Percentiles rank a stretch among this genome's conserved stretches.
phyloP scores from a whole-genome alignment of 2,888 invertebrate species.

The Zaprionus obscuricornis region DNA sequence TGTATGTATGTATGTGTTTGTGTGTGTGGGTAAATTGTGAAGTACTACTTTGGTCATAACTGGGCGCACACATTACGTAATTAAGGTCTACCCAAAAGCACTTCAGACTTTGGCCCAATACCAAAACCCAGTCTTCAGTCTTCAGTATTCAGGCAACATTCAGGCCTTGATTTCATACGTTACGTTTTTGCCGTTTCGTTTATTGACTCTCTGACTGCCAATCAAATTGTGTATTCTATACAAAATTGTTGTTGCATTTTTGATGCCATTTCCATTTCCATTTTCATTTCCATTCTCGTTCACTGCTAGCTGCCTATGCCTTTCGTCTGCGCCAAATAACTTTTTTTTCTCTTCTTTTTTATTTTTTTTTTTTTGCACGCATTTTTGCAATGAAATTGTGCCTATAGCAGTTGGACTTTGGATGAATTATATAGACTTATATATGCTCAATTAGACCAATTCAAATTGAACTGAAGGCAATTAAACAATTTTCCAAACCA shows the following conservation, averaged over 20 bases:
- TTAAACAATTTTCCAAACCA: slow-evolving; percentile 75
- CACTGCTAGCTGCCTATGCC: neutral
- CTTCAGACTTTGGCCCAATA: slow-evolving; percentile 65
- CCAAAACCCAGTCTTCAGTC: slow-evolving; percentile 12
- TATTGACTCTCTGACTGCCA: slow-evolving; percentile 74
- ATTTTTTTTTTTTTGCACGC: slow-evolving; percentile 51
- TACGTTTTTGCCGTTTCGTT: slow-evolving; percentile 28
- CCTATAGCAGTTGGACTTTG: slow-evolving; percentile 16
- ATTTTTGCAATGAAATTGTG: slow-evolving; percentile 45
- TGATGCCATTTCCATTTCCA: slow-evolving; percentile 57
- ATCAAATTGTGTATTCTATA: slow-evolving; percentile 64
- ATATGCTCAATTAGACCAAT: slow-evolving; percentile 73
- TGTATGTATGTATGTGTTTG: neutral
- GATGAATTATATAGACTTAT: slow-evolving; percentile 31
- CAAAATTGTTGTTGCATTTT: slow-evolving; percentile 72
- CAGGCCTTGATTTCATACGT: slow-evolving; percentile 2
- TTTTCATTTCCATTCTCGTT: slow-evolving; percentile 10
- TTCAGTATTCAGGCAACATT: slow-evolving; percentile 6
- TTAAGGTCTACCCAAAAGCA: slow-evolving; percentile 79
- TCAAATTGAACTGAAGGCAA: slow-evolving; percentile 62
- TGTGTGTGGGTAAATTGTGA: slow-evolving; percentile 7
- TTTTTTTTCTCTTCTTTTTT: no score
- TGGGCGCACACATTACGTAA: slow-evolving; percentile 75
- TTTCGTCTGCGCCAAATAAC: slow-evolving; percentile 64
- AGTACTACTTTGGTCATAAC: slow-evolving; percentile 75